Evolutionary conservation across 2,888 invertebrate genomes (phyloP), one percentile per base, ranked within the genome.

Genomic region (Drosophila flavopinicola): DNA sequence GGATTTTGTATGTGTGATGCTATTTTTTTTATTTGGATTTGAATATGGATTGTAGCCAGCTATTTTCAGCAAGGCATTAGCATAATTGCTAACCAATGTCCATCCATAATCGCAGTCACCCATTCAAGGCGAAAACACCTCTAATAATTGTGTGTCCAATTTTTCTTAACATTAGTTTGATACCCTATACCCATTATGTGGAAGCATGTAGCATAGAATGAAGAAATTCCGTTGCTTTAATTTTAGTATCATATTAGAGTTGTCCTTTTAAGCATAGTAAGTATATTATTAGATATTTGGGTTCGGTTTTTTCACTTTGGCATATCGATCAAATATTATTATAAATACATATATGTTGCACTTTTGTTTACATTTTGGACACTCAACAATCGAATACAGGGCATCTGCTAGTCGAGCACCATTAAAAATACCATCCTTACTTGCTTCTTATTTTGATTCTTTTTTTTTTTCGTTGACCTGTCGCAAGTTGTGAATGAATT

Each of bases 51-150:
- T 86, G 80, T 64, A 72, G 53, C 60, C 69, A 54, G 78, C 69
- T 78, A 80, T 84, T 86, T 79, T 87, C 64, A 64, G 74, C 78
- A 20, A 42, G 59, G 63, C 66, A 87, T 87, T 80, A 85, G 78
- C 79, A 80, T 87, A 80, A 87, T 87, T 87, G 83, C 75, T 48
- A 63, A 66, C 66, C 69, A 77, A 74, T 80, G 74, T 80, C 78
- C 66, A 77, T 68, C 52, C 54, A 65, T 24, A 54, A 30, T 24
- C 27, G 27, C 29, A 45, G 25, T 48, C 47, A 27, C 11, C 69
- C 73, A 84, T 77, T 79, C 78, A 79, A 79, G 87, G 87, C 78
- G 63, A 78, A 76, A 80, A 64, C 78, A 80, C 82, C 82, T 86
- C 58, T 68, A 65, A 87, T 87, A 85, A 87, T 70, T 74, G 82